phyloP scores from a whole-genome alignment of 2,888 invertebrate species.

The Gymnosoma rotundatum region DNA sequence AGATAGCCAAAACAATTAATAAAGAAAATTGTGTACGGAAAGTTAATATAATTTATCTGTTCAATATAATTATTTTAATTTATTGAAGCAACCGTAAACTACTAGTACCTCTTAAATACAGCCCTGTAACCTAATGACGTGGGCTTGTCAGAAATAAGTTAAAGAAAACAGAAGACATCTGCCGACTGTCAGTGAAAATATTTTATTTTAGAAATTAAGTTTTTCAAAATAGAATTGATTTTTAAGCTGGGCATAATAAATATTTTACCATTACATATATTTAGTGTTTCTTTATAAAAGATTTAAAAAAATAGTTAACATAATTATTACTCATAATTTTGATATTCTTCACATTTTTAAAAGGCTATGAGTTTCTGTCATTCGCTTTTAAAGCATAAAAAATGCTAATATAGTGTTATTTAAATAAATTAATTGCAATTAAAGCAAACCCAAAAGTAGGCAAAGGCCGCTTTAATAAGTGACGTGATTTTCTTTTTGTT shows the following conservation, averaged over 20 bases:
- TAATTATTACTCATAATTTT: no score
- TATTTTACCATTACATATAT: background rate
- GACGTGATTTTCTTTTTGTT: constrained; percentile 29
- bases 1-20: no score
- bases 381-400: background rate
- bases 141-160: constrained; percentile 48
- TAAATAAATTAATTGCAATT: constrained; percentile 7
- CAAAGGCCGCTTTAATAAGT: constrained; percentile 59
- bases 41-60: no score
- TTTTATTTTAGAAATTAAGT: constrained; percentile 40
- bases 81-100: no score
- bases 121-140: constrained; percentile 51
- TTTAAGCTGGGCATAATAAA: constrained; percentile 14
- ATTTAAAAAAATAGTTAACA: background rate
- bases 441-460: constrained; percentile 46
- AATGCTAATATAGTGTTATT: background rate
- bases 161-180: constrained; percentile 51
- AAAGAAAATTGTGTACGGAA: no score
- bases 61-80: no score
- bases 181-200: constrained; percentile 64
- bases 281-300: background rate
- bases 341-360: no score
- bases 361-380: background rate
- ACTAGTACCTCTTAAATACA: constrained; percentile 23
- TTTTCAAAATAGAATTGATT: constrained; percentile 3